Evolutionary conservation across 92 coral and sea anemone genomes (phyloP), one percentile per base, ranked within the genome.

Genomic region (Chrysogorgia sp.): DNA sequence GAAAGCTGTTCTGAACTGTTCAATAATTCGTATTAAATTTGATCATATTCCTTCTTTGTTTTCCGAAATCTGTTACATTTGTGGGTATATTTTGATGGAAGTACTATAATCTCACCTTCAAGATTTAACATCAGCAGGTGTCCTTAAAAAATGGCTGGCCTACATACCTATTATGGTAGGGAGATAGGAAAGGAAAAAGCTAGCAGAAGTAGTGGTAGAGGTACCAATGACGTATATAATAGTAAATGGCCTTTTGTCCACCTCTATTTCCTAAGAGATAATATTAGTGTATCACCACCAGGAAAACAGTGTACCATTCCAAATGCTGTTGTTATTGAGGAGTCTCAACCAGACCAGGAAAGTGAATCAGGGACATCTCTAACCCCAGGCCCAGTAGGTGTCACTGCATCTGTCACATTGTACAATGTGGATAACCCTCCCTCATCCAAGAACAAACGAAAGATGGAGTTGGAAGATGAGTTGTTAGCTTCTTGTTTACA

Each of bases 161-260:
- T 85, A 10, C 43, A 85, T 6, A 88, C 92, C 0, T 85, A 85
- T 34, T 88, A 81, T 77, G 89, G 92, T 24, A 88, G 80, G 76
- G 92, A 88, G 47, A 25, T 81, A 20, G 92, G 92, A n/a, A 88
- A 84, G 63, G 92, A 85, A 58, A 74, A 82, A 32, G 61, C 69
- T 17, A 75, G 79, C 34, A 81, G 56, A 40, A 33, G 53, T 0
- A 53, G 70, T 61, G 89, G 92, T 5, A 55, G 60, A 10, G 92
- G 89, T 7, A 61, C 77, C 40, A 84, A 88, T 65, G 70, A 84
- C 4, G 89, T 84, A 19, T 88, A 84, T 28, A 62, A 43, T 2
- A 74, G 88, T 52, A 84, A 80, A 41, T 84, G 92, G 88, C 84
- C 81, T 28, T 67, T 67, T 67, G 35, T 67, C 26, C 34, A 67